Evolutionary conservation across 2,797 vertebrate species (phyloP).

Genomic region (Rhincodon typus): DNA sequence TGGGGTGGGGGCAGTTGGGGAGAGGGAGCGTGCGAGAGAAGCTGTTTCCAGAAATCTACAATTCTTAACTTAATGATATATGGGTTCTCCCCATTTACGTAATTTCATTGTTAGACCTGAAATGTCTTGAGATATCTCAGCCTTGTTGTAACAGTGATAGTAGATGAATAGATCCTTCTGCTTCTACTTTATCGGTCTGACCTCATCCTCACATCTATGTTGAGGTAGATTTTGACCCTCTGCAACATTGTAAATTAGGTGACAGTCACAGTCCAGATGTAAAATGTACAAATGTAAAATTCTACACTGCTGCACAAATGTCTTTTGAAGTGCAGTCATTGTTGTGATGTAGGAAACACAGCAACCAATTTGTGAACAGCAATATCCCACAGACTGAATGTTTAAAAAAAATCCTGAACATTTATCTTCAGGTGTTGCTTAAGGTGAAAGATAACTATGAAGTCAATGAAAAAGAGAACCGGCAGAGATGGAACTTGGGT

Average conservation of each 20-base stretch:
- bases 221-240: not conserved
- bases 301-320: not conserved
- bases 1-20: too few species aligned
- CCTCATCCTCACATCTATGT: not conserved
- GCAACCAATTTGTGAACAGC: not conserved
- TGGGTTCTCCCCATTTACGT: not conserved
- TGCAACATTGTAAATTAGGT: not conserved
- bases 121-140: not conserved
- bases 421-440: not conserved
- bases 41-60: not conserved
- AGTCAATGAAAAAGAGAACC: not conserved
- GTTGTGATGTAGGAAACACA: not conserved
- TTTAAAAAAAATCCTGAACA: not conserved
- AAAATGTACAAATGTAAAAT: not conserved
- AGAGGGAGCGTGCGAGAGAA: too few species aligned
- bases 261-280: not conserved
- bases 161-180: not conserved
- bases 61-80: too few species aligned
- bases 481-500: not conserved
- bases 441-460: not conserved
- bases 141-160: not conserved
- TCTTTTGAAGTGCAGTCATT: not conserved
- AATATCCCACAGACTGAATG: not conserved
- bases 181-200: not conserved
- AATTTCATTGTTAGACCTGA: not conserved